These are phyloP conservation scores for Tangara arthus DNA, from an alignment of 2,797 vertebrate species.

Conservation along the genomic window DNA sequence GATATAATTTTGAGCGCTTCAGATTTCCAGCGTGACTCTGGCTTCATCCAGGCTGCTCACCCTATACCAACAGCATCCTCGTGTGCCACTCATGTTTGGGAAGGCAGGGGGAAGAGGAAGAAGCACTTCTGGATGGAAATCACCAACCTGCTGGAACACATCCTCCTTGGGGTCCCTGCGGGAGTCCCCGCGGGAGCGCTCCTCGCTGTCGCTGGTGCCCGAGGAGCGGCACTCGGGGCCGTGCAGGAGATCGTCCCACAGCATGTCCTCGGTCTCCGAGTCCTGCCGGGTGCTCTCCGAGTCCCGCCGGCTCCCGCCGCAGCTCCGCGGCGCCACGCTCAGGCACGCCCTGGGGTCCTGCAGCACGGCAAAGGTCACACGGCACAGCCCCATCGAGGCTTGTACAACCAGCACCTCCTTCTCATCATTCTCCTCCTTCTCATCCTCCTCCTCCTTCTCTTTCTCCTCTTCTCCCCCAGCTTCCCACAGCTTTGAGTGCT, in stretches of 20 bases:
- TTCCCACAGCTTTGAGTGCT: not conserved
- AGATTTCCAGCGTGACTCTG: rapidly evolving
- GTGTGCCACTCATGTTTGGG: rapidly evolving
- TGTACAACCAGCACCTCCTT: not conserved
- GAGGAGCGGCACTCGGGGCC: conserved; percentile 89
- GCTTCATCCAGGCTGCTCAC: not conserved
- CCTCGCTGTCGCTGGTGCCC: conserved; percentile 87
- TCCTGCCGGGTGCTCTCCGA: conserved; percentile 82
- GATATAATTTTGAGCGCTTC: not conserved
- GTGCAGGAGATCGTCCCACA: conserved; percentile 96
- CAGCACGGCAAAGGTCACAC: not conserved
- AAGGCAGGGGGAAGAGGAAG: rapidly evolving
- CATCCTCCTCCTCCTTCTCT: rapidly evolving
- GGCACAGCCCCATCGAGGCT: rapidly evolving
- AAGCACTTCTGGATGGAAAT: rapidly evolving
- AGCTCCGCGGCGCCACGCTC: conserved; percentile 47
- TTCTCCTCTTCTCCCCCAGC: not conserved
- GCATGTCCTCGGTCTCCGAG: conserved; percentile 93
- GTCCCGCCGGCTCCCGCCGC: conserved; percentile 72
- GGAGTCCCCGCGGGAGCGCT: conserved; percentile 51
- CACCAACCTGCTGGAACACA: conserved; percentile 85
- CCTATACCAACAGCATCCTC: not conserved
- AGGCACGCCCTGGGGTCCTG: conserved; percentile 55
- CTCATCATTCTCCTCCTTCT: no score
- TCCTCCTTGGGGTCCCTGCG: conserved; percentile 83